Conservation (phyloP, 2,113 vertebrate genomes). For the Himantopus leucocephalus region DNA sequence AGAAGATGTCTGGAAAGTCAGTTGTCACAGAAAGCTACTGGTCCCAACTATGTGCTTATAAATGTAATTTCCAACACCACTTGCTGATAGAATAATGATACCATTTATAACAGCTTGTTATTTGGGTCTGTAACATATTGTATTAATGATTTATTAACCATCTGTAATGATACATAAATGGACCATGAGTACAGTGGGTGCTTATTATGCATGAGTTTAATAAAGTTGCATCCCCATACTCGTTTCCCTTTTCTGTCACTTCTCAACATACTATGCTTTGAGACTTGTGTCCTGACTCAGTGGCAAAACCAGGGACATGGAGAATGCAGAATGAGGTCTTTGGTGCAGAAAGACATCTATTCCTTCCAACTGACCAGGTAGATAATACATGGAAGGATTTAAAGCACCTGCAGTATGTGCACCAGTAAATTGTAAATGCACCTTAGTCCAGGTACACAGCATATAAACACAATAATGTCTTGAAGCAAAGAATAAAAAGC, state of each 20-base stretch:
- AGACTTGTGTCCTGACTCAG: background rate
- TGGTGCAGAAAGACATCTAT: background rate
- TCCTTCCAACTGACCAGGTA: background rate
- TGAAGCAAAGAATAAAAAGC: slow-evolving; percentile 34
- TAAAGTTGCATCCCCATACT: background rate
- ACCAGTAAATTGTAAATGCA: background rate
- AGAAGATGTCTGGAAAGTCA: background rate
- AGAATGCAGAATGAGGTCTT: background rate
- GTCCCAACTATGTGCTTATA: background rate
- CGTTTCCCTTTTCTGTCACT: background rate
- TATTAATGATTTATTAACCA: slow-evolving; percentile 20
- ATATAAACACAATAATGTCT: slow-evolving; percentile 7
- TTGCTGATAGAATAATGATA: background rate
- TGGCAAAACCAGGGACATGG: background rate
- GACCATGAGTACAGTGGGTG: background rate
- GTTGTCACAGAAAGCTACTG: background rate
- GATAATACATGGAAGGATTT: slow-evolving; percentile 15
- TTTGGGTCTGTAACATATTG: background rate
- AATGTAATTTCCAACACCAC: background rate
- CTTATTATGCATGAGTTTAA: background rate
- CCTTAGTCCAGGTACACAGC: background rate
- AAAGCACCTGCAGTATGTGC: background rate
- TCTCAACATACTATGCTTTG: background rate
- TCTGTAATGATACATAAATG: background rate
- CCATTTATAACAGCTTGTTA: background rate